phyloP scores from a whole-genome alignment of 2,888 invertebrate species.

The Ormyrus thymus region DNA sequence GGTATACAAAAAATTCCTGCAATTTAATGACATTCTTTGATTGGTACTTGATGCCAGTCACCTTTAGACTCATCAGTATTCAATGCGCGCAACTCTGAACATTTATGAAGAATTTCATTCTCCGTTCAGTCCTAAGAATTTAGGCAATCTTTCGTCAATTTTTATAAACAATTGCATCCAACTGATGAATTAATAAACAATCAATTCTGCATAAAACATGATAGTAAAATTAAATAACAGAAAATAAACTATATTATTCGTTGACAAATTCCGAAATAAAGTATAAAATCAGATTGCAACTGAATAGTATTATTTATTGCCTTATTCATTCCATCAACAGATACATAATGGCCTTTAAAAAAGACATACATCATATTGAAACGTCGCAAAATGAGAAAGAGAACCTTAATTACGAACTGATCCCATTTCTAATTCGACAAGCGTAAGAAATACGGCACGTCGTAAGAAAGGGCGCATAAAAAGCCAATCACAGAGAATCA shows the following conservation, averaged over 20 bases:
- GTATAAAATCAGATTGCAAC: slow-evolving; percentile 3
- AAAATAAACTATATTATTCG: too few species aligned
- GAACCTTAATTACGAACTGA: slow-evolving; percentile 43
- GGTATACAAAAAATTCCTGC: slow-evolving; percentile 71
- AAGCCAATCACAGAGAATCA: slow-evolving; percentile 49
- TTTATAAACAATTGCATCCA: neutral
- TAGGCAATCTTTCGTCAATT: neutral
- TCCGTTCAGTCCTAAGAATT: slow-evolving; percentile 36
- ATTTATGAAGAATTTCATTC: slow-evolving; percentile 68
- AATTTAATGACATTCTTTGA: slow-evolving; percentile 73
- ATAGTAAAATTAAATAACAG: too few species aligned
- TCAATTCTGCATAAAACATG: too few species aligned
- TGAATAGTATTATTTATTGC: too few species aligned
- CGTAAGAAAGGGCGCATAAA: slow-evolving; percentile 45
- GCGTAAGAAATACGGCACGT: slow-evolving; percentile 40
- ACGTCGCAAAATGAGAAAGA: slow-evolving; percentile 15
- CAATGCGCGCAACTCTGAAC: slow-evolving; percentile 67
- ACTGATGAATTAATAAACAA: too few species aligned
- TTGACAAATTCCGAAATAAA: slow-evolving; percentile 4
- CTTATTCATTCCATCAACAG: too few species aligned
- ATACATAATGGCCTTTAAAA: too few species aligned
- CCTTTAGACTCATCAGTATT: slow-evolving; percentile 66
- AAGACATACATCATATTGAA: slow-evolving; percentile 7
- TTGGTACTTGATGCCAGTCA: slow-evolving; percentile 71
- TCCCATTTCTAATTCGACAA: slow-evolving; percentile 55